Evolutionary conservation across 2,888 invertebrate species (phyloP).

Genomic region (Eupithecia pulchellata): DNA sequence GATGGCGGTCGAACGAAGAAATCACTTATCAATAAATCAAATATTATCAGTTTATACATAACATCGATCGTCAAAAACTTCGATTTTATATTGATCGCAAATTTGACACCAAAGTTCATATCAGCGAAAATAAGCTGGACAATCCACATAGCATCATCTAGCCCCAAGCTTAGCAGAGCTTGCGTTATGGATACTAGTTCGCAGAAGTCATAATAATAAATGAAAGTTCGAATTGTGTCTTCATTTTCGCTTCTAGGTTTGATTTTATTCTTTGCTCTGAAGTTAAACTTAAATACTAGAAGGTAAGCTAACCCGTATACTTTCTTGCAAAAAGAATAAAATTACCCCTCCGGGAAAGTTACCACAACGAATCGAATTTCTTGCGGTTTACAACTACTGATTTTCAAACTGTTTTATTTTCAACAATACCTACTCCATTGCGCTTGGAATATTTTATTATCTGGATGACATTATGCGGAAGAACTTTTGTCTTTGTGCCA

Average conservation of each 20-base stretch:
- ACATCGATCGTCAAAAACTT: too few relatives aligned
- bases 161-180: not conserved
- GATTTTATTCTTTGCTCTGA: constrained; percentile 39
- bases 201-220: not conserved
- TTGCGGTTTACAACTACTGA: constrained; percentile 50
- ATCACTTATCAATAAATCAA: too few relatives aligned
- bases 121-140: too few relatives aligned
- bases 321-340: constrained; percentile 51
- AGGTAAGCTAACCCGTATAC: constrained; percentile 15
- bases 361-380: constrained; percentile 54
- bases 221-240: not conserved
- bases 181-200: not conserved
- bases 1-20: too few relatives aligned
- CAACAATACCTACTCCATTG: constrained; percentile 25
- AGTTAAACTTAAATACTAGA: not conserved
- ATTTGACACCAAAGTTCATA: too few relatives aligned
- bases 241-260: constrained; percentile 43
- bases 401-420: constrained; percentile 38
- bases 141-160: too few relatives aligned
- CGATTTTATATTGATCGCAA: too few relatives aligned
- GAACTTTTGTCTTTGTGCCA: constrained; percentile 50
- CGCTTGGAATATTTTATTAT: constrained; percentile 31
- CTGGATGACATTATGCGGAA: constrained; percentile 42
- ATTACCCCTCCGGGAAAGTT: constrained; percentile 49
- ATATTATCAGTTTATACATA: too few relatives aligned